A percentile compares a stretch with the other conserved stretches of the same genome.
Conservation (phyloP, 2,888 invertebrate species). For the Polylopha cassiicola region DNA sequence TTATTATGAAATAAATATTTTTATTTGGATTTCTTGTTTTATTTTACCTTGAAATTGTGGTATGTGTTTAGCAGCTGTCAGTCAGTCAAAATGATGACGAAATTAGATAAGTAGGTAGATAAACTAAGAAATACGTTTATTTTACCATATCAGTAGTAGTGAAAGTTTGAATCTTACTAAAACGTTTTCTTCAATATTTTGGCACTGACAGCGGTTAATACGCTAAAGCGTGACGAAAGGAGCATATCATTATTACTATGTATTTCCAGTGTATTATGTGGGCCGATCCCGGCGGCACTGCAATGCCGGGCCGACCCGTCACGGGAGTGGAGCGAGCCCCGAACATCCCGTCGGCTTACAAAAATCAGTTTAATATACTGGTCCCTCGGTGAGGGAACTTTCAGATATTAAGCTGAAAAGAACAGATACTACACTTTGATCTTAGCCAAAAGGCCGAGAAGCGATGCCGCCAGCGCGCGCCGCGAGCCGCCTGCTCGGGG, state of each 20-base stretch:
- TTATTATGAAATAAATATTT: conserved; percentile 17
- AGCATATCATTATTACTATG: too few species aligned
- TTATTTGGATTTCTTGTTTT: conserved; percentile 9
- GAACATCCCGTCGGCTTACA: conserved; percentile 2
- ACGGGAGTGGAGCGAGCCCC: conserved; percentile 11
- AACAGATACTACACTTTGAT: conserved; percentile 12
- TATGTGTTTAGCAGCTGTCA: too few species aligned
- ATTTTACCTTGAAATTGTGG: not conserved
- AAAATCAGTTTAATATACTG: conserved; percentile 13
- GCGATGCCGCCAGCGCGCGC: too few species aligned
- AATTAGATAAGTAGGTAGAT: too few species aligned
- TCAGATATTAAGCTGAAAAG: conserved; percentile 10
- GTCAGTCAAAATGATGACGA: too few species aligned
- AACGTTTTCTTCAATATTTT: too few species aligned
- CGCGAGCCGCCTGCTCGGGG: not conserved
- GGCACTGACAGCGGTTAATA: too few species aligned
- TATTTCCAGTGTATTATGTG: not conserved
- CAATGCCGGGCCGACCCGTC: conserved; percentile 13
- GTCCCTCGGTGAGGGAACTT: conserved; percentile 11
- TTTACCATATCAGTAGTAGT: too few species aligned
- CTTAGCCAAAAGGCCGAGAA: conserved; percentile 11
- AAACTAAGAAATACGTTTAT: too few species aligned
- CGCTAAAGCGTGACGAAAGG: too few species aligned
- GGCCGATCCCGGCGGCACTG: conserved; percentile 12
- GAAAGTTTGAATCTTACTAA: too few species aligned